Conservation (phyloP, 64 coral and sea anemone species). For the Platygyra sinensis region DNA sequence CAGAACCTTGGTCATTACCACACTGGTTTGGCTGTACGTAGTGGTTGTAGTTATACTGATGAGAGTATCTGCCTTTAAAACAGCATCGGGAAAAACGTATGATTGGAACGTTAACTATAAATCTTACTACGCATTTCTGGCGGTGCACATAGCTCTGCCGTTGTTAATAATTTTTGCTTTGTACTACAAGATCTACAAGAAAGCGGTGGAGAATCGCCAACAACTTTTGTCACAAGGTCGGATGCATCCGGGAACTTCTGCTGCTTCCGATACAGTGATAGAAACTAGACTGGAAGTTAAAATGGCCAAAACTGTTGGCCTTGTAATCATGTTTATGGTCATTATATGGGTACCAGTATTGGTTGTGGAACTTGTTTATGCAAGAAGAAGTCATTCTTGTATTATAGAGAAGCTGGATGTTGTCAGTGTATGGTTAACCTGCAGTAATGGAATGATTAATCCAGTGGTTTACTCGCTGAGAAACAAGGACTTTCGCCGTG, state of each 20-base stretch:
- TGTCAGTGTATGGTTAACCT: constrained; percentile 32
- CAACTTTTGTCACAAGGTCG: constrained; percentile 25
- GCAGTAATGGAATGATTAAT: constrained; percentile 48
- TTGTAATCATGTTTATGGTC: constrained; percentile 43
- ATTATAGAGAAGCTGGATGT: constrained; percentile 33
- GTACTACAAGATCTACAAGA: constrained; percentile 51
- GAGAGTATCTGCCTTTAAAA: not conserved
- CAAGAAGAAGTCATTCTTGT: constrained; percentile 4
- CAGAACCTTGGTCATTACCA: constrained; percentile 17
- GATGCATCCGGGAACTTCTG: constrained; percentile 1
- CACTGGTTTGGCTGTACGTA: constrained; percentile 9
- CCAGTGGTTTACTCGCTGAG: constrained; percentile 44
- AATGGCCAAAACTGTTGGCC: constrained; percentile 52
- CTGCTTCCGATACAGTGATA: constrained; percentile 12
- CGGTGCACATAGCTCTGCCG: constrained; percentile 34
- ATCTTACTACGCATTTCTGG: constrained; percentile 32
- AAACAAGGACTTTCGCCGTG: constrained; percentile 45
- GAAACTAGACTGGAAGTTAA: constrained; percentile 42
- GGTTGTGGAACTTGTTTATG: constrained; percentile 39
- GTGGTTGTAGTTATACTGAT: constrained; percentile 5
- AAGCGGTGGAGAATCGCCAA: constrained; percentile 26
- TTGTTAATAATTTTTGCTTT: constrained; percentile 14
- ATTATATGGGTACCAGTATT: constrained; percentile 49
- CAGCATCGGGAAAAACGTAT: constrained; percentile 1
- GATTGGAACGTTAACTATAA: constrained; percentile 40